Base-by-base conservation (phyloP, 2,113 vertebrate genomes). In the Halcyon malimbica region DNA sequence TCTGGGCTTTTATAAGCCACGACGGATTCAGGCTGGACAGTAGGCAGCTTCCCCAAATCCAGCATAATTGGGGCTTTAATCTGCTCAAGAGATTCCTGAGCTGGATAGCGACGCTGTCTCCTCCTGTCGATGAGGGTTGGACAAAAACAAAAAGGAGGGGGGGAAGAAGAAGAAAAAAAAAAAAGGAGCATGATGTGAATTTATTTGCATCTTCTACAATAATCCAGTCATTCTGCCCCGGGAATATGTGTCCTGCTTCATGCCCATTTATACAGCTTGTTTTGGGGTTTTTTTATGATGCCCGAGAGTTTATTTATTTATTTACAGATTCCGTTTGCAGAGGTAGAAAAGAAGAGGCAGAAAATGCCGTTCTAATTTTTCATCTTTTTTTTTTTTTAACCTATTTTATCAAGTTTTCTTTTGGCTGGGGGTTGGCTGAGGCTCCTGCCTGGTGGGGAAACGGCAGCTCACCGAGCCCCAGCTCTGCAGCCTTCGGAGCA, bases 131-230 rank as follows among this genome's bases (percentile, higher is more conserved):
- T 37, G 68, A 89, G 68, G 13, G 46, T 75, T 60, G 44, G 10
- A 35, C 67, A 71, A 56, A 87, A 86, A 89, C 64, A 14, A 65
- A 69, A 56, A 16, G 10, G 24, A 11, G 15, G 18, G 33, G n/a
- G 29, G 29, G 29, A 11, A 11, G 15, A 16, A 9, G 16, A 17
- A 24, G n/a, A 25, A 16, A 4, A 4, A 9, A 17, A n/a, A 65
- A n/a, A 41, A 14, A 39, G 19, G 31, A n/a, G 50, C 95, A 90
- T 76, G 76, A 84, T 82, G 85, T 56, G 93, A 92, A 90, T 95
- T 93, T 92, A 96, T 97, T 96, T 92, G 88, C 83, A 50, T 93
- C 86, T 87, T 53, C 63, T 60, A 96, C 96, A 96, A 62, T 53
- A 80, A 88, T 74, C 71, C 73, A 94, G 83, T 96, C 85, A 94